Percentiles rank a stretch among this genome's conserved stretches.
These are phyloP conservation scores for Caenorhabditis macrosperma DNA, from an alignment of 2,888 invertebrate genomes.

Conservation along the genomic window DNA sequence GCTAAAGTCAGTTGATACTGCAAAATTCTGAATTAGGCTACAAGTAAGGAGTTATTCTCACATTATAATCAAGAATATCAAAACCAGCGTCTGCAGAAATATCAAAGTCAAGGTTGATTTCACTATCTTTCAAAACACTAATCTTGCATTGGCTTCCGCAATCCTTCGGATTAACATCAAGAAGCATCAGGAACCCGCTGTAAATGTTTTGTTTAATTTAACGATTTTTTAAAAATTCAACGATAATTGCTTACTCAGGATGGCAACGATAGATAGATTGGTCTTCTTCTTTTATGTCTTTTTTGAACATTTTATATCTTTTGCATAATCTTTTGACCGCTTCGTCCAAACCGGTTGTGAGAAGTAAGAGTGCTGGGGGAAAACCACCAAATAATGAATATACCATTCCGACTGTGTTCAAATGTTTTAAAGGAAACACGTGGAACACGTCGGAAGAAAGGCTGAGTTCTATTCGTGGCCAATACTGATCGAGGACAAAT, in stretches of 20 bases:
- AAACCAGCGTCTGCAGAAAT: not conserved
- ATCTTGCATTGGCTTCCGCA: not conserved
- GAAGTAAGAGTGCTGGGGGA: not conserved
- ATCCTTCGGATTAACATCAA: not conserved
- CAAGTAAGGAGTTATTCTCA: not conserved
- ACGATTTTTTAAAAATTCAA: not conserved
- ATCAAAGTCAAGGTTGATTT: not conserved
- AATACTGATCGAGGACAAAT: not conserved
- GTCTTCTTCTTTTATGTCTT: not conserved
- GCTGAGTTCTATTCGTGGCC: not conserved
- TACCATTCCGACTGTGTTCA: not conserved
- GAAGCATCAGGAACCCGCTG: not conserved
- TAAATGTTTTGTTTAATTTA: not conserved
- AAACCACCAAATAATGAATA: not conserved
- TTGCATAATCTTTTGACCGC: not conserved
- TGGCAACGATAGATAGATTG: not conserved
- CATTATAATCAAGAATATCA: conserved; percentile 4
- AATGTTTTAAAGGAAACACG: not conserved
- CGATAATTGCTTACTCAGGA: conserved; percentile 5
- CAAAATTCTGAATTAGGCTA: not conserved
- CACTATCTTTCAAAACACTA: not conserved
- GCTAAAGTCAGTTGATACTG: conserved; percentile 1
- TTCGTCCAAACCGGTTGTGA: not conserved
- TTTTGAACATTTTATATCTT: not conserved
- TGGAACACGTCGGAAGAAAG: not conserved